Evolutionary conservation across 1,140 invertebrate species (phyloP).

Genomic region (Trichonephila clavipes): DNA sequence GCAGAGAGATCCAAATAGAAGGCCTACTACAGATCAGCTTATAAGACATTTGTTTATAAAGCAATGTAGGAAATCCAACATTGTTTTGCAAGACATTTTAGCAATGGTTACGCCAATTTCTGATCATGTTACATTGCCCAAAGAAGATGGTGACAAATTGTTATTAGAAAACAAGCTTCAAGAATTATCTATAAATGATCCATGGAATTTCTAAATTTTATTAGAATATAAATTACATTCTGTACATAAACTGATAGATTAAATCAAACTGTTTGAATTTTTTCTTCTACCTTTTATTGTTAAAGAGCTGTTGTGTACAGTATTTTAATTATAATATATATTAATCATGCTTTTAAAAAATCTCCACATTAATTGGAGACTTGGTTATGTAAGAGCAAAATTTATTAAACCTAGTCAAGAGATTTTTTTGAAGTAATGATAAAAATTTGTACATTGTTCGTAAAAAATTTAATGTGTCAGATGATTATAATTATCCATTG

Average conservation of each 20-base stretch:
- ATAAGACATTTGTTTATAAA: conserved; percentile 89
- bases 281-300: not conserved
- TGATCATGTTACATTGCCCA: conserved; percentile 77
- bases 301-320: not conserved
- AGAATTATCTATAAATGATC: conserved; percentile 58
- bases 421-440: not conserved
- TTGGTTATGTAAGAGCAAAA: not conserved
- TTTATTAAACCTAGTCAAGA: conserved; percentile 2
- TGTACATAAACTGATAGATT: not conserved
- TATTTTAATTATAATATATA: not conserved
- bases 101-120: conserved; percentile 83
- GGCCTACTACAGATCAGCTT: conserved; percentile 82
- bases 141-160: conserved; percentile 43
- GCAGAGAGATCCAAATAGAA: conserved; percentile 84
- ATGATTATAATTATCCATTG: not conserved
- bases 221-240: not conserved
- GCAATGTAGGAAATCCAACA: conserved; percentile 79
- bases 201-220: conserved; percentile 66
- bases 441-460: not conserved
- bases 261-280: not conserved
- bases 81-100: conserved; percentile 82
- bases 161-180: conserved; percentile 57
- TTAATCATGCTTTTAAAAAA: not conserved
- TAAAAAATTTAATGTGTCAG: not conserved
- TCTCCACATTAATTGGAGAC: not conserved